These are phyloP conservation scores for Spodoptera picta DNA, from an alignment of 2,888 invertebrate species.

Conservation along the genomic window DNA sequence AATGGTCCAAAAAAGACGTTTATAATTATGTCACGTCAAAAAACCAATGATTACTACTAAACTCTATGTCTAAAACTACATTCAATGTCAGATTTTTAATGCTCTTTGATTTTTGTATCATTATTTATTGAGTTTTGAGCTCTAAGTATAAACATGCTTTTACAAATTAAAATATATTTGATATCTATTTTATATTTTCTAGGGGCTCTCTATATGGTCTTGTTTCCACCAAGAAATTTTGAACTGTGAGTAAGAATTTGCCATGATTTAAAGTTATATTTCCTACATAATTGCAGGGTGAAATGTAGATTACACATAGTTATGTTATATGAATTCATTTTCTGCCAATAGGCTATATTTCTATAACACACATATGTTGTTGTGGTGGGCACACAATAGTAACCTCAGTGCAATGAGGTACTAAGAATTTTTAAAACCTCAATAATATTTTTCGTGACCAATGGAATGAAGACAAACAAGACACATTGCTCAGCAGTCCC, in stretches of 20 bases:
- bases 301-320: too few relatives aligned
- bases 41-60: too few relatives aligned
- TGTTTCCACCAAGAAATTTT: slow-evolving; percentile 83
- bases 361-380: too few relatives aligned
- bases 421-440: too few relatives aligned
- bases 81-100: slow-evolving; percentile 33
- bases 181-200: slow-evolving; percentile 74
- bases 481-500: too few relatives aligned
- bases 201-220: slow-evolving; percentile 76
- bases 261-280: neutral
- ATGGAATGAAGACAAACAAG: too few relatives aligned
- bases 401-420: too few relatives aligned
- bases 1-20: neutral
- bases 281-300: neutral
- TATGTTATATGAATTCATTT: too few relatives aligned
- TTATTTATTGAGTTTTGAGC: neutral
- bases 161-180: slow-evolving; percentile 81
- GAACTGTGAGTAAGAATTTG: slow-evolving; percentile 68
- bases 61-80: neutral
- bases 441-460: too few relatives aligned
- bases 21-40: neutral
- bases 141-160: slow-evolving; percentile 68
- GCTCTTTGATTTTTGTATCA: neutral
- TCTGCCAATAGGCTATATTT: neutral
- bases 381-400: too few relatives aligned